These are phyloP conservation scores for Rhodophaea formosa DNA, from an alignment of 2,888 invertebrate species.

Conservation along the genomic window DNA sequence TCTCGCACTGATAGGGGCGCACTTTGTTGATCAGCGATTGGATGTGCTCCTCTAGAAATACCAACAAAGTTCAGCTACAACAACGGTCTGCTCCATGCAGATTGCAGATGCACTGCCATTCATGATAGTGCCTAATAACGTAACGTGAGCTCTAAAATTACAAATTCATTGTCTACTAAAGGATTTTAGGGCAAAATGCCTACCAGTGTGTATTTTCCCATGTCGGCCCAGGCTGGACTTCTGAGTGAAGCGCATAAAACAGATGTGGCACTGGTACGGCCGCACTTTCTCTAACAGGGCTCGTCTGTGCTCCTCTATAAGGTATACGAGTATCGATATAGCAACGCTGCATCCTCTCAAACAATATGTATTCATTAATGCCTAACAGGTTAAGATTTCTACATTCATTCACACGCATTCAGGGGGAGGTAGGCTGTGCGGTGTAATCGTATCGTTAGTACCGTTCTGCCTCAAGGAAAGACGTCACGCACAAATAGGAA, in stretches of 20 bases:
- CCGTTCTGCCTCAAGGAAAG: conserved; percentile 69
- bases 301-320: conserved; percentile 82
- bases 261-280: conserved; percentile 87
- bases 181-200: conserved; percentile 80
- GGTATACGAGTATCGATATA: conserved; percentile 78
- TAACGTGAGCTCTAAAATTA: conserved; percentile 68
- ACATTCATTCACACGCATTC: conserved; percentile 70
- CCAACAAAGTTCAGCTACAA: conserved; percentile 79
- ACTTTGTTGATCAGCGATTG: conserved; percentile 83
- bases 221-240: conserved; percentile 88
- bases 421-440: conserved; percentile 72
- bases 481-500: conserved; percentile 62
- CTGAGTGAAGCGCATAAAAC: conserved; percentile 87
- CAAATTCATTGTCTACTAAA: conserved; percentile 73
- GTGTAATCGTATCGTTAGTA: conserved; percentile 46
- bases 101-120: conserved; percentile 41
- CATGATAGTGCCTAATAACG: conserved; percentile 64
- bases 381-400: conserved; percentile 50
- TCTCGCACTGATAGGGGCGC: conserved; percentile 85
- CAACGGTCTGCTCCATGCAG: conserved; percentile 55
- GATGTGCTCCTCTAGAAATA: conserved; percentile 82
- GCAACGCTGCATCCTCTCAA: conserved; percentile 67
- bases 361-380: conserved; percentile 52
- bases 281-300: conserved; percentile 83
- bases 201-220: conserved; percentile 86